Conservation (phyloP, 2,113 vertebrate genomes). For the Gnathonemus echidnorhynchus region DNA sequence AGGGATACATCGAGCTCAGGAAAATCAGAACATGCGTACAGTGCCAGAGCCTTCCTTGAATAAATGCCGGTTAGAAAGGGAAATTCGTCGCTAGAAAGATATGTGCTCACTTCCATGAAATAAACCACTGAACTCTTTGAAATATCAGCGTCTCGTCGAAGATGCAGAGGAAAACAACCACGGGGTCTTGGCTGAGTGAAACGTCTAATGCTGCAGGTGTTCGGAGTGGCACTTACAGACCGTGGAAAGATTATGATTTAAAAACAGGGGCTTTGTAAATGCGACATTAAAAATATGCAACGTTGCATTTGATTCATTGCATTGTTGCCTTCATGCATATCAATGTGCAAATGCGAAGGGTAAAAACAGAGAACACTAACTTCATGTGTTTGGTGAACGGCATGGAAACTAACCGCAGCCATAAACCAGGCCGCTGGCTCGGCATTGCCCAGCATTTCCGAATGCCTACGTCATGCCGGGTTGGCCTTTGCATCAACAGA, state of each 20-base stretch:
- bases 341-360: neutral
- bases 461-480: neutral
- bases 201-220: neutral
- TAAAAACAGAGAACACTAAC: neutral
- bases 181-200: neutral
- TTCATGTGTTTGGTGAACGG: neutral
- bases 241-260: neutral
- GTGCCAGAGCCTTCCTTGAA: neutral
- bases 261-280: neutral
- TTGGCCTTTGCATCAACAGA: conserved; percentile 14
- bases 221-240: neutral
- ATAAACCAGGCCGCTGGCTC: neutral
- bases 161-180: neutral
- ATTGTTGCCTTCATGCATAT: neutral
- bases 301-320: neutral
- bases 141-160: neutral
- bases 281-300: neutral
- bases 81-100: neutral
- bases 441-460: neutral
- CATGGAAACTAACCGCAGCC: neutral
- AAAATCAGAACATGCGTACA: neutral
- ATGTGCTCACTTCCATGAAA: neutral
- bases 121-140: neutral
- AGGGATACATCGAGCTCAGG: neutral
- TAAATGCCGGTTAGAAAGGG: neutral